Conservation (phyloP, 2,888 invertebrate genomes). For the Platerodrilus igneus region DNA sequence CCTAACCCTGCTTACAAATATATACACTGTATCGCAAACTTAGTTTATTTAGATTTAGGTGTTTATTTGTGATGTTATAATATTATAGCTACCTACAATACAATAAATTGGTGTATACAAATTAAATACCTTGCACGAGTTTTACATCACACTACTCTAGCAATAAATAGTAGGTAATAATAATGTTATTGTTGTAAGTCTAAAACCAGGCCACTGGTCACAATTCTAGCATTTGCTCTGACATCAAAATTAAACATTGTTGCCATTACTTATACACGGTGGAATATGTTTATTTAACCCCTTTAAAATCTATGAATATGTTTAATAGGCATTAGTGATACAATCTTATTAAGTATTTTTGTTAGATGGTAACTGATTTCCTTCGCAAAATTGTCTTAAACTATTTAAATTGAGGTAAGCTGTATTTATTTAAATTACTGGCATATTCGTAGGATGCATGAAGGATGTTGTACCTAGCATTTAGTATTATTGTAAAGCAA, state of each 20-base stretch:
- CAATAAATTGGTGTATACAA: constrained; percentile 29
- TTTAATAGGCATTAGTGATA: background rate
- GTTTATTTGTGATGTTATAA: constrained; percentile 15
- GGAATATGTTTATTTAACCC: no score
- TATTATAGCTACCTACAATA: constrained; percentile 22
- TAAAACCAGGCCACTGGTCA: constrained; percentile 48
- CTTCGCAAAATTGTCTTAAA: no score
- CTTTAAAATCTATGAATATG: no score
- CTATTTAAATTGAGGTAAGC: no score
- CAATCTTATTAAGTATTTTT: constrained; percentile 2
- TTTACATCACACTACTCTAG: constrained; percentile 41
- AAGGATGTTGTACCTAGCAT: no score
- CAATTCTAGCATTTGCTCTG: constrained; percentile 48
- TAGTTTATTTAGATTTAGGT: no score
- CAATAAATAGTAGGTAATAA: no score
- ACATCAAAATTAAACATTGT: no score
- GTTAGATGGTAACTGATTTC: constrained; percentile 4
- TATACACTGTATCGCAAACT: constrained; percentile 20
- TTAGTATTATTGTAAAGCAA: no score
- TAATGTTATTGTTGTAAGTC: constrained; percentile 39
- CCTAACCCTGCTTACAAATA: constrained; percentile 19
- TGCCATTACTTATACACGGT: no score
- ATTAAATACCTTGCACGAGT: constrained; percentile 37
- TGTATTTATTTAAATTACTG: no score
- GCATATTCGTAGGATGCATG: no score